Evolutionary conservation across 2,113 vertebrate genomes (phyloP), one percentile per base, ranked within the genome.

Genomic region (Collichthys lucidus): DNA sequence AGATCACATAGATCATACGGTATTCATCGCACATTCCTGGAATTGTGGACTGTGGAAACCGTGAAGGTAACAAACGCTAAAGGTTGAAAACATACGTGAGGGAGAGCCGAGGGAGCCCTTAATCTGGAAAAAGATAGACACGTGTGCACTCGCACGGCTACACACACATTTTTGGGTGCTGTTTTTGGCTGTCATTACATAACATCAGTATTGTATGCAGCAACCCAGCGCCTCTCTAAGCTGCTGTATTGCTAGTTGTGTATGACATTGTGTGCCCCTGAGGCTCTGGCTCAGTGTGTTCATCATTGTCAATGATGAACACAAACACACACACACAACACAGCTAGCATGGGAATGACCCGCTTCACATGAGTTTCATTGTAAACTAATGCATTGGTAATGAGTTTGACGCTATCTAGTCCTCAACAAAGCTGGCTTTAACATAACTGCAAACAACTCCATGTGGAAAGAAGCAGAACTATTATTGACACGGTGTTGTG

Each of bases 131-230:
- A 11, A 70, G n/a, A 53, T 40, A 46, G 59, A 50, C 69, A 20
- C 29, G 31, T 35, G 52, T 9, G 26, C n/a, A 71, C 66, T n/a
- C 65, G 3, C 57, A 71, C 4, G 11, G 53, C 31, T 61, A 73
- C 22, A 15, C 40, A 16, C 67, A 63, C 11, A 35, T 59, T 85
- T 79, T 66, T 7, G 71, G 62, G 15, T 11, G 5, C 46, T 55
- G 62, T 86, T 86, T 74, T 86, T 74, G 26, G 56, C 71, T 64
- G 60, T 60, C 50, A 74, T 93, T 92, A 87, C 47, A 40, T 83
- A 93, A 92, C 92, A 80, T 80, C 79, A 77, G 53, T 86, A 78
- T 85, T 83, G 86, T 86, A 76, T 84, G 72, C 73, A 29, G 82
- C 4, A 46, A 46, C 70, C 74, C 56, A 71, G 77, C 66, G 59